Conservation (phyloP, 2,113 vertebrate genomes). For the Channa argus region DNA sequence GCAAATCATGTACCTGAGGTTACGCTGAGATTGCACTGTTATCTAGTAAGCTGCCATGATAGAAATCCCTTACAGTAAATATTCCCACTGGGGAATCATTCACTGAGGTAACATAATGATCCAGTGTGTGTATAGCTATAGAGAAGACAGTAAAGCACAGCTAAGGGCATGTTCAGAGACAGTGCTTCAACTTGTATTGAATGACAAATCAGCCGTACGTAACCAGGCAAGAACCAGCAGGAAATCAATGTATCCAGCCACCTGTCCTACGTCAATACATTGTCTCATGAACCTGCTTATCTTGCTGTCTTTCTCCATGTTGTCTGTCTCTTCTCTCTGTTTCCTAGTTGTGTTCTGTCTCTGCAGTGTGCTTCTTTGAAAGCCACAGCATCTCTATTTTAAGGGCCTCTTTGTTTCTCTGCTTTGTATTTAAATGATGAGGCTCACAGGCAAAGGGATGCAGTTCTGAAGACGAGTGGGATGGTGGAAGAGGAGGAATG, state of each 20-base stretch:
- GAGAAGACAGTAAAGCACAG: constrained; percentile 14
- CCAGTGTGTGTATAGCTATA: constrained; percentile 31
- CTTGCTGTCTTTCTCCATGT: neutral
- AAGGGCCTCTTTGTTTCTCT: constrained; percentile 60
- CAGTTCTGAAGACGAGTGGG: constrained; percentile 30
- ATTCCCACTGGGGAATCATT: constrained; percentile 26
- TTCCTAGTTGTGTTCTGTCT: constrained; percentile 10
- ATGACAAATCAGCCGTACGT: constrained; percentile 60
- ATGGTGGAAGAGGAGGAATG: constrained; percentile 34
- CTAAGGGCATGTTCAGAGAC: constrained; percentile 42
- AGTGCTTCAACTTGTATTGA: constrained; percentile 59
- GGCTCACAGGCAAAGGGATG: constrained; percentile 41
- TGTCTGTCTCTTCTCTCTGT: constrained; percentile 2
- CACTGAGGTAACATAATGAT: constrained; percentile 48
- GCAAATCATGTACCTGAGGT: constrained; percentile 14
- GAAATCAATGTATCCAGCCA: constrained; percentile 73
- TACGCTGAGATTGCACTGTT: constrained; percentile 10
- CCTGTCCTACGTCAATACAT: constrained; percentile 65
- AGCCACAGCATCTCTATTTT: constrained; percentile 65
- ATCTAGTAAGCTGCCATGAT: constrained; percentile 25
- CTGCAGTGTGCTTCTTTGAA: constrained; percentile 53
- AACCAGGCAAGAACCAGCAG: constrained; percentile 65
- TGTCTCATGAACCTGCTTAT: constrained; percentile 50
- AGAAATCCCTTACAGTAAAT: constrained; percentile 31
- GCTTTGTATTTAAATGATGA: constrained; percentile 60